These are phyloP conservation scores for Tridacna gigas DNA, from an alignment of 2,888 invertebrate genomes.

Conservation along the genomic window DNA sequence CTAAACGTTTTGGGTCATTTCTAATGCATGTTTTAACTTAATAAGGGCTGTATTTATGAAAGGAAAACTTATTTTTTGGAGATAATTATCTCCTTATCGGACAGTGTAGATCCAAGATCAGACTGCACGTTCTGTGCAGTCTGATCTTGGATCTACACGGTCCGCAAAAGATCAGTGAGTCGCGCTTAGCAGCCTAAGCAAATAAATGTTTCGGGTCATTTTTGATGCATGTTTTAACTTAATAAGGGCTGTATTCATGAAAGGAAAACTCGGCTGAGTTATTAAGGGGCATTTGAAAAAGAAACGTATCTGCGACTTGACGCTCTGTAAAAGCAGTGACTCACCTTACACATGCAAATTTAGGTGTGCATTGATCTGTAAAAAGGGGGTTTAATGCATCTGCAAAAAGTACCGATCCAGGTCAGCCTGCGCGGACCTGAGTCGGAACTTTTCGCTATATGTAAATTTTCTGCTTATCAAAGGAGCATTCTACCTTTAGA, in stretches of 20 bases:
- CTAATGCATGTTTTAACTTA: conserved; percentile 21
- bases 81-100: background rate
- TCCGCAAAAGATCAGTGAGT: background rate
- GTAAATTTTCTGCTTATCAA: no score
- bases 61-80: no score
- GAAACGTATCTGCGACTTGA: no score
- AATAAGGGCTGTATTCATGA: conserved; percentile 16
- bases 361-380: no score
- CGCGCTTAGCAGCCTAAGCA: background rate
- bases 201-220: conserved; percentile 14
- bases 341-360: no score
- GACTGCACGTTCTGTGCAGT: background rate
- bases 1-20: conserved; percentile 9
- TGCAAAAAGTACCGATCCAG: no score
- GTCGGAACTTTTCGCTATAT: no score
- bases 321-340: no score
- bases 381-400: no score
- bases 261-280: background rate
- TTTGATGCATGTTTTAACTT: conserved; percentile 25
- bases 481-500: no score
- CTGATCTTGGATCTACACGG: background rate
- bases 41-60: conserved; percentile 18
- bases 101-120: background rate
- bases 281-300: background rate
- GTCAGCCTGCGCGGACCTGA: no score